Conservation (phyloP, 92 coral and sea anemone species). For the Umimayanthus kanabou region DNA sequence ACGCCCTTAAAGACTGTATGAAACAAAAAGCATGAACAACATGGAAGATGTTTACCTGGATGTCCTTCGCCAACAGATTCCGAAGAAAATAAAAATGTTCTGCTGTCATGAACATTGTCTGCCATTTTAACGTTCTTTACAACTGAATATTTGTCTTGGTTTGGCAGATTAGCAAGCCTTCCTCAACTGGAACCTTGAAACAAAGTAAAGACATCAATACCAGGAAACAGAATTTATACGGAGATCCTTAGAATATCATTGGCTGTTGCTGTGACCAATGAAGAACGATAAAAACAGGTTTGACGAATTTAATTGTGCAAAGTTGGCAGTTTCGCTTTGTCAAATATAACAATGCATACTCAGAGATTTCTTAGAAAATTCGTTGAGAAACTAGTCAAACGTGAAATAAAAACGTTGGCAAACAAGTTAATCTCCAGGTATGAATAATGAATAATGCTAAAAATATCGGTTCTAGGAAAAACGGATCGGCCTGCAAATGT, state of each 20-base stretch:
- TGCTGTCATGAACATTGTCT: conserved; percentile 28
- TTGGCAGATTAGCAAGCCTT: neutral
- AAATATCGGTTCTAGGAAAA: neutral
- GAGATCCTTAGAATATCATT: neutral
- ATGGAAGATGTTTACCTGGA: conserved; percentile 60
- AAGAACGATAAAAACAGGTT: conserved; percentile 12
- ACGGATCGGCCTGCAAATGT: too few relatives aligned
- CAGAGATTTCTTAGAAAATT: conserved; percentile 7
- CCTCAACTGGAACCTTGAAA: neutral
- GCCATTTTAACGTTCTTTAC: neutral
- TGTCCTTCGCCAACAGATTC: conserved; percentile 91
- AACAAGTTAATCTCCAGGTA: too few relatives aligned
- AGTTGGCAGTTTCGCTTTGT: conserved; percentile 3
- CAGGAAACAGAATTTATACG: conserved; percentile 1
- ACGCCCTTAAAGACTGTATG: too few relatives aligned
- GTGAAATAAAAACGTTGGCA: too few relatives aligned
- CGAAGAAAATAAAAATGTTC: conserved; percentile 72
- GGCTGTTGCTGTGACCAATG: neutral
- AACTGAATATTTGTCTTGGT: neutral
- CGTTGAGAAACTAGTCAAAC: neutral
- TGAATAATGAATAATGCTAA: too few relatives aligned
- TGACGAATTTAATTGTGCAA: neutral
- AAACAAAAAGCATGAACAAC: neutral
- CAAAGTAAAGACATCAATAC: neutral
- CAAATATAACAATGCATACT: conserved; percentile 2